Percentiles rank a stretch among this genome's conserved stretches.
Evolutionary conservation across 2,888 invertebrate genomes (phyloP).

Genomic region (Graphium colonna): DNA sequence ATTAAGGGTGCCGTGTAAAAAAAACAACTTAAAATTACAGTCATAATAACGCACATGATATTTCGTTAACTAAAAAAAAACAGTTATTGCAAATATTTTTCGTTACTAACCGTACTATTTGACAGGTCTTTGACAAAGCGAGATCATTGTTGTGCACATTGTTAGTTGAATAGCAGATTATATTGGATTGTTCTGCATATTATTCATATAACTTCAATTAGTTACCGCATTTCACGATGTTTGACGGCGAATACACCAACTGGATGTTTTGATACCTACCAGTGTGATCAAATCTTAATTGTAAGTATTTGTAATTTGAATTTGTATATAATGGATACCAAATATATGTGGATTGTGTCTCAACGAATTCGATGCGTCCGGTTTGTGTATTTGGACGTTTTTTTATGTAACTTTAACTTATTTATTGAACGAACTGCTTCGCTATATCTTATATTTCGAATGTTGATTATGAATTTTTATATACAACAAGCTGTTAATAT

Average conservation of each 20-base stretch:
- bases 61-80: too few species aligned
- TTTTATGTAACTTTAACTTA: not conserved
- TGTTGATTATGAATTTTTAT: slow-evolving; percentile 9
- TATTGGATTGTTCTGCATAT: too few species aligned
- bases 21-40: too few species aligned
- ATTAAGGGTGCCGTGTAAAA: too few species aligned
- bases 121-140: too few species aligned
- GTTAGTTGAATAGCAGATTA: too few species aligned
- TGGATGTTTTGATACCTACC: not conserved
- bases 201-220: not conserved
- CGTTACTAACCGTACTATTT: too few species aligned
- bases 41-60: too few species aligned
- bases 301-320: slow-evolving; percentile 12
- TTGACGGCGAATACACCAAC: not conserved
- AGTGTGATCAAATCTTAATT: slow-evolving; percentile 10
- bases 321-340: slow-evolving; percentile 23
- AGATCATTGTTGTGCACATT: too few species aligned
- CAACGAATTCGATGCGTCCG: not conserved
- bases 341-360: slow-evolving; percentile 13
- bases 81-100: too few species aligned
- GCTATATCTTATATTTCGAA: not conserved
- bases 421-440: slow-evolving; percentile 5
- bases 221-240: slow-evolving; percentile 8
- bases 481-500: slow-evolving; percentile 8
- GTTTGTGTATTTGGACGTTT: slow-evolving; percentile 3